Base-by-base conservation (phyloP, 2,113 vertebrate genomes). In the Riparia riparia region DNA sequence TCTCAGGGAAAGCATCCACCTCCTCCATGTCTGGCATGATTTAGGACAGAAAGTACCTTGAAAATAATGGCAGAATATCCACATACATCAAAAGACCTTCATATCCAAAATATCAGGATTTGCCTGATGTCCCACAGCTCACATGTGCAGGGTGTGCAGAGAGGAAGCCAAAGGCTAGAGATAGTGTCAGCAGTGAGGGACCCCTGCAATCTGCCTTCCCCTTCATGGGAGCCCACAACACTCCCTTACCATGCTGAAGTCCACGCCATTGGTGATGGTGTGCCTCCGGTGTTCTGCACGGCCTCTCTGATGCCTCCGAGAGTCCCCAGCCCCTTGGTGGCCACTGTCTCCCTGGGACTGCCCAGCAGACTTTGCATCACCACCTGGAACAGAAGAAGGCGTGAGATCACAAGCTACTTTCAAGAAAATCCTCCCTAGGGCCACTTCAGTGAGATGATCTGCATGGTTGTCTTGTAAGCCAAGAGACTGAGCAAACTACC, bases 211-310 rank as follows among this genome's bases (percentile, higher is more conserved):
- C 53, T 16, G 15, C 45, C 21, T 17, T 42, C 25, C 28, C 50
- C 21, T 44, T 47, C 3, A 5, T 14, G 20, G 37, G 5, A 68
- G 17, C 18, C 57, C 39, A 7, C 3, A 8, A 13, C 60, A 45
- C 28, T 26, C 28, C 25, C 97, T 82, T 95, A 99, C 99, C 99
- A 98, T 96, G 93, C 98, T 97, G 25, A 99, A 99, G 97, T 99
- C 99, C 82, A 99, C 98, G 1, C 99, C 99, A 0, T 96, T 99
- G 93, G 99, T 98, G 96, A 99, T 99, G 74, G 99, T 99, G 89
- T 99, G 99, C n/a, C 99, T 97, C 50, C 99, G 97, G 71, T 98
- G 99, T 9, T 99, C 98, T 2, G 98, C 98, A 17, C 98, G 98
- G 44, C 96, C 97, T 19, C 98, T 96, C 88, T 97, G 97, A 53